Conservation (phyloP, 2,113 vertebrate genomes). For the Carollia perspicillata region DNA sequence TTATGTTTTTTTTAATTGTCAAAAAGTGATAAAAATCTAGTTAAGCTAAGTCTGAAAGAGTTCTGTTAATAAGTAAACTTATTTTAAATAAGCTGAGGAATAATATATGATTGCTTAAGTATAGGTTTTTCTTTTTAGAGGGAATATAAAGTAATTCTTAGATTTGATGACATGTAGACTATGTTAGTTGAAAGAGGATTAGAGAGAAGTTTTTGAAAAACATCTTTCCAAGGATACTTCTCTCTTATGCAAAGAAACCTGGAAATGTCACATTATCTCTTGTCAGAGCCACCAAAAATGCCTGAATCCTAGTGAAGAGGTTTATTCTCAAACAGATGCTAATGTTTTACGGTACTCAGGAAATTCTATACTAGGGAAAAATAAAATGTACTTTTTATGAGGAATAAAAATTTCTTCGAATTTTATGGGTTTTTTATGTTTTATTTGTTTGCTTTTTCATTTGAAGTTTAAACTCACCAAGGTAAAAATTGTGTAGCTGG, state of each 20-base stretch:
- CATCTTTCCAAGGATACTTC: neutral
- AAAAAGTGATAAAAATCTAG: neutral
- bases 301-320: neutral
- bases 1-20: neutral
- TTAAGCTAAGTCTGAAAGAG: neutral
- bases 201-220: neutral
- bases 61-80: neutral
- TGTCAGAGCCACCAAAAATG: neutral
- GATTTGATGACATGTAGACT: neutral
- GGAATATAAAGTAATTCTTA: neutral
- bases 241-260: neutral
- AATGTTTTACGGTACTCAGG: neutral
- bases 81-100: slow-evolving; percentile 2
- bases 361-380: neutral
- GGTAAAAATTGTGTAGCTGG: neutral
- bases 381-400: neutral
- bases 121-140: neutral
- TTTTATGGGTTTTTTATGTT: neutral
- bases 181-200: neutral
- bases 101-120: neutral
- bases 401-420: neutral
- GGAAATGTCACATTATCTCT: neutral
- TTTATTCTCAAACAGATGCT: neutral
- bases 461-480: neutral
- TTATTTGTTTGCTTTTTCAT: neutral